Evolutionary conservation across 2,888 invertebrate genomes (phyloP).

Genomic region (Helobdella robusta): DNA sequence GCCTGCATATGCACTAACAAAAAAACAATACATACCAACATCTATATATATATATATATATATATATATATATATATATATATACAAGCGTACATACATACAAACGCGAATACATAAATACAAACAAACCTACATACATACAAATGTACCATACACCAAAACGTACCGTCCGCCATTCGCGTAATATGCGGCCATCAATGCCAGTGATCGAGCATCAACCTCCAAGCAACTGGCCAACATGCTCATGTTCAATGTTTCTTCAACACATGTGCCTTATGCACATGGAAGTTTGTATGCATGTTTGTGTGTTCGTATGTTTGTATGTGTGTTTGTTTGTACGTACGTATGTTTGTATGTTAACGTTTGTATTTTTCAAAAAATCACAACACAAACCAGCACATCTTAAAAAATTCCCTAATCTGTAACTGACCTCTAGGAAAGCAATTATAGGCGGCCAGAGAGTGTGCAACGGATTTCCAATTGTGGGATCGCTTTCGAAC

Average conservation of each 20-base stretch:
- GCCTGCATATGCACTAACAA: background rate
- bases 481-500: slow-evolving; percentile 1
- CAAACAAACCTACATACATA: too few species aligned
- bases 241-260: slow-evolving; percentile 92
- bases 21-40: background rate
- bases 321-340: too few species aligned
- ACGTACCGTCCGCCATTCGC: slow-evolving; percentile 89
- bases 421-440: slow-evolving; percentile 14
- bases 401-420: too few species aligned
- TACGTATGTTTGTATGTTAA: too few species aligned
- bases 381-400: too few species aligned
- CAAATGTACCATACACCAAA: background rate
- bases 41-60: background rate
- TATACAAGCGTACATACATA: too few species aligned
- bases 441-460: background rate
- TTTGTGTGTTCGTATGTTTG: too few species aligned
- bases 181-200: slow-evolving; percentile 86
- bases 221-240: slow-evolving; percentile 62
- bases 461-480: slow-evolving; percentile 7
- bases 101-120: too few species aligned
- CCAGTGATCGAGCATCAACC: slow-evolving; percentile 80
- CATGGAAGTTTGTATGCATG: too few species aligned
- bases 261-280: slow-evolving; percentile 4
- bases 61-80: background rate
- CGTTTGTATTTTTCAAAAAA: too few species aligned